Evolutionary conservation across 2,797 vertebrate genomes (phyloP), one percentile per base, ranked within the genome.

Genomic region (Onychomys arenicola): DNA sequence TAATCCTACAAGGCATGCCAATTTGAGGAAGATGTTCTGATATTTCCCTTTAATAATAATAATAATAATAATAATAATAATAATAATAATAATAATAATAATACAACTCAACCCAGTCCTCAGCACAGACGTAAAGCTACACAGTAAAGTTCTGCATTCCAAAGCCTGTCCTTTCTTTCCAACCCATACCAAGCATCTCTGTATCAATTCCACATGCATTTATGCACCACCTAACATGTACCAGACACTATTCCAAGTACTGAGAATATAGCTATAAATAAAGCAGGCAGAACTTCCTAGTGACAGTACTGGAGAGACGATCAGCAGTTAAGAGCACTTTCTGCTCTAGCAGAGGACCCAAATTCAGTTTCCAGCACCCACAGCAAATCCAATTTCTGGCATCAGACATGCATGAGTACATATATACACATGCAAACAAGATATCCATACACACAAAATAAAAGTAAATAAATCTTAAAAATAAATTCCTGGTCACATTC

Each of bases 71-170:
- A 14, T 52, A 52, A 14, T 49, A 49, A 13, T 52, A 52, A 52
- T 52, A 59, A 59, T 25, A 59, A 25, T 59, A 59, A 59, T 57
- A 93, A n/a, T 83, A 63, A 91, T 55, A 80, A 2, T 85, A 46
- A 6, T 85, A 81, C 29, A 94, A 78, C 0, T 49, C 37, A 71
- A 40, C 43, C 75, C 46, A 83, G 61, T 67, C 81, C n/a, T 87
- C 80, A 82, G 61, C 13, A 92, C 40, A 89, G 81, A 96, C 95
- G 89, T 87, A 89, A 88, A 88, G 93, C 16, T 19, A n/a, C 37
- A 61, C 32, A 25, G 17, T 21, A 40, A 94, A 91, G 21, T 59
- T 89, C 77, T 87, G 52, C 43, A n/a, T 49, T 90, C 49, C 87
- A 88, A 80, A 27, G 2, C 65, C 61, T 12, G 17, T 91, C 67